A percentile compares a stretch with the other conserved stretches of the same genome.
These are phyloP conservation scores for Chloropsis hardwickii DNA, from an alignment of 2,113 vertebrate species.

Conservation along the genomic window DNA sequence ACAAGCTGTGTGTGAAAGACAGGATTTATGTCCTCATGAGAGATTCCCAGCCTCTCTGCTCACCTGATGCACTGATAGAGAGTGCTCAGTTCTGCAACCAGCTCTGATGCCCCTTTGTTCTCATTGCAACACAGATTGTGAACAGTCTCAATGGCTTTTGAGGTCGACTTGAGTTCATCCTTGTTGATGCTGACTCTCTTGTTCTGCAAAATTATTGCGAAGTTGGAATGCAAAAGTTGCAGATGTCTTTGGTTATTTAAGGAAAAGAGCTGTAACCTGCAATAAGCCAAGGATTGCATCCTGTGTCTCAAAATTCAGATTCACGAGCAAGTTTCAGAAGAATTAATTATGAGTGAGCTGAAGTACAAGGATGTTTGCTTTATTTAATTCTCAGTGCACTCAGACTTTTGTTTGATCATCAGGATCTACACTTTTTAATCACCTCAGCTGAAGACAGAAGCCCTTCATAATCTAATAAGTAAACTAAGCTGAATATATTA, in stretches of 20 bases:
- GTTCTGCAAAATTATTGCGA: slow-evolving; percentile 76
- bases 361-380: background rate
- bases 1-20: background rate
- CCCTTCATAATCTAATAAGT: background rate
- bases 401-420: background rate
- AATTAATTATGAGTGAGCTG: background rate
- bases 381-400: background rate
- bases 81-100: slow-evolving; percentile 93
- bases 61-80: slow-evolving; percentile 92
- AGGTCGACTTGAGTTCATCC: slow-evolving; percentile 94
- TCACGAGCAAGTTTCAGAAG: background rate
- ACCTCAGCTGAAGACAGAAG: background rate
- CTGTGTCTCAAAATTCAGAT: background rate
- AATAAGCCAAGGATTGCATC: background rate
- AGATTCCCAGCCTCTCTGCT: background rate
- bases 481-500: background rate
- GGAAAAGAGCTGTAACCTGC: background rate
- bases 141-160: slow-evolving; percentile 94
- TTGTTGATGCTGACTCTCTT: slow-evolving; percentile 97
- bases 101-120: slow-evolving; percentile 95
- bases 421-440: background rate
- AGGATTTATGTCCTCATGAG: background rate
- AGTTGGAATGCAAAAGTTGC: background rate
- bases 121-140: slow-evolving; percentile 97
- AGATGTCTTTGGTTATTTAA: background rate